A percentile compares a stretch with the other conserved stretches of the same genome.
Evolutionary conservation across 2,113 vertebrate genomes (phyloP).

Genomic region (Tachysurus fulvidraco): DNA sequence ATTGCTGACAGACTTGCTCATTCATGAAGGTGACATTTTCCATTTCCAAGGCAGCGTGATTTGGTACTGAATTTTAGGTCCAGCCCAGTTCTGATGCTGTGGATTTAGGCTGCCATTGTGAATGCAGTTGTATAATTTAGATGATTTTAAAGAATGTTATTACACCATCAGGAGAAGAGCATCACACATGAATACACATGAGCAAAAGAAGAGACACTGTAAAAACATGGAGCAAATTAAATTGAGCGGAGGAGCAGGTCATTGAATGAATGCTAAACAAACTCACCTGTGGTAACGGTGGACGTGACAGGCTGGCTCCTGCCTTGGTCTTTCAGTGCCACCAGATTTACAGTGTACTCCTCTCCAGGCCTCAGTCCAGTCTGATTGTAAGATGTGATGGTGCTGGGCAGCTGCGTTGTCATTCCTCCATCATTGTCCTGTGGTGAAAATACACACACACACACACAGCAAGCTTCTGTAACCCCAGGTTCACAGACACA

Average conservation of each 20-base stretch:
- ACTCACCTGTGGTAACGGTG: constrained; percentile 87
- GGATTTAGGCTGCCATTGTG: background rate
- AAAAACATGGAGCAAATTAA: background rate
- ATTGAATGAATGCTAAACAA: background rate
- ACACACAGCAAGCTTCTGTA: constrained; percentile 14
- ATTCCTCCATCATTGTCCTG: constrained; percentile 96
- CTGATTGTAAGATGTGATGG: constrained; percentile 91
- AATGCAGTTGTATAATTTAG: background rate
- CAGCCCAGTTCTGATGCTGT: background rate
- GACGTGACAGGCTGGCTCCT: constrained; percentile 86
- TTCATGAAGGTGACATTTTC: constrained; percentile 60
- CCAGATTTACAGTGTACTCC: constrained; percentile 90
- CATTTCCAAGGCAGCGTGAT: constrained; percentile 38
- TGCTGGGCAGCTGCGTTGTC: constrained; percentile 93
- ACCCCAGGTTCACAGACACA: background rate
- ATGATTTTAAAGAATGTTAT: too few species aligned
- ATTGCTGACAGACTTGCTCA: constrained; percentile 59
- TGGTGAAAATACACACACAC: constrained; percentile 38
- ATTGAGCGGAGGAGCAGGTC: background rate
- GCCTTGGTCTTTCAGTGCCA: constrained; percentile 90
- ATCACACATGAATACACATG: background rate
- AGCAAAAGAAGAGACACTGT: background rate
- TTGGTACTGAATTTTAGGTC: constrained; percentile 11
- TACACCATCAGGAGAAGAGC: background rate
- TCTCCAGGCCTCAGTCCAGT: constrained; percentile 92